phyloP scores from a whole-genome alignment of 2,113 vertebrate species.

The Notothenia rossii region DNA sequence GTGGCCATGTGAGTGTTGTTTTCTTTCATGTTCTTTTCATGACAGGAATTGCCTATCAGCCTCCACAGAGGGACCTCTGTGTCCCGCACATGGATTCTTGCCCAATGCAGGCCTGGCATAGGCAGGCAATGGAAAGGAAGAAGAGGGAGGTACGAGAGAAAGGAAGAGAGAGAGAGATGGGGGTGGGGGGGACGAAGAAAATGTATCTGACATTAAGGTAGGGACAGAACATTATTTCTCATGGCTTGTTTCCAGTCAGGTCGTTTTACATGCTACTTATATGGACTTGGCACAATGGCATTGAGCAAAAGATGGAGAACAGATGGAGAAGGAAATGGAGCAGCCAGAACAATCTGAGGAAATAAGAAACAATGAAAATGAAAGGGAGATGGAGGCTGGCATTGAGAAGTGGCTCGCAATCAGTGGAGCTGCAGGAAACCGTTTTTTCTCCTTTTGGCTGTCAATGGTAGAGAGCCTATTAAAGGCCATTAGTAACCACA shows the following conservation, averaged over 20 bases:
- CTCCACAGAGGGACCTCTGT: slow-evolving; percentile 51
- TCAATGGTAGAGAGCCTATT: slow-evolving; percentile 23
- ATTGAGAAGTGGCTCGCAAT: slow-evolving; percentile 17
- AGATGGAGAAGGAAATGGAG: slow-evolving; percentile 55
- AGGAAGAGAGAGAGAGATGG: background rate
- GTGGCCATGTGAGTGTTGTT: slow-evolving; percentile 25
- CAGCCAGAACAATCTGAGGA: slow-evolving; percentile 33
- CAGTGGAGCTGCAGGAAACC: slow-evolving; percentile 25
- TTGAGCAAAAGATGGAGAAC: slow-evolving; percentile 28
- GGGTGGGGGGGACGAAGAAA: background rate
- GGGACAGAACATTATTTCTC: slow-evolving; percentile 34
- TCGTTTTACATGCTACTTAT: slow-evolving; percentile 44
- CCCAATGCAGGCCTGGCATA: slow-evolving; percentile 41
- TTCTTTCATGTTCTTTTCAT: slow-evolving; percentile 25
- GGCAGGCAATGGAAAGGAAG: background rate
- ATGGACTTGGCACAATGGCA: slow-evolving; percentile 38
- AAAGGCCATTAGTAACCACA: slow-evolving; percentile 10
- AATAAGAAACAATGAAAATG: slow-evolving; percentile 45
- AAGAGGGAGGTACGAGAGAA: background rate
- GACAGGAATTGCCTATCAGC: slow-evolving; percentile 44
- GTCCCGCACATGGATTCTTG: slow-evolving; percentile 49
- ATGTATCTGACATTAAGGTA: slow-evolving; percentile 38
- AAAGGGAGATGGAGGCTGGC: slow-evolving; percentile 40
- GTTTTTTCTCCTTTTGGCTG: slow-evolving; percentile 27
- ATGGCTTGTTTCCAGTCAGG: slow-evolving; percentile 46